Evolutionary conservation across 2,888 invertebrate species (phyloP), one percentile per base, ranked within the genome.

Genomic region (Agonopterix alstromeriana): DNA sequence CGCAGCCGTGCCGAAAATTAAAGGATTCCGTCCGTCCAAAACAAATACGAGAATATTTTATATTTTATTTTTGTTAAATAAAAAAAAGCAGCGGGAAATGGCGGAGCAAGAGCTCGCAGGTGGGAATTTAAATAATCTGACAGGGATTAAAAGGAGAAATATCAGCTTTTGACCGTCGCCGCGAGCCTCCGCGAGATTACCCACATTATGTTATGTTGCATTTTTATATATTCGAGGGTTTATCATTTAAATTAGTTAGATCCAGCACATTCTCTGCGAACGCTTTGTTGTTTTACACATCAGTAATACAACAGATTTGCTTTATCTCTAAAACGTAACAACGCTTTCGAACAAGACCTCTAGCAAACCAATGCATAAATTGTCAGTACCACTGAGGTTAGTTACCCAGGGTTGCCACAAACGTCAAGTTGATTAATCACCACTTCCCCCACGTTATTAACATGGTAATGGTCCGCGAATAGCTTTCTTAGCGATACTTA

Each of bases 41-140:
- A 87, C 87, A 87, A 87, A 88, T 86, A 87, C 80, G 67, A 65
- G 77, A 73, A 81, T 84, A 85, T 85, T 86, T 86, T 85, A 85
- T 86, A 84, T 85, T 87, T 84, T 86, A 84, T 85, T 86, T 82
- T 81, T 78, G 78, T 82, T 82, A 79, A 83, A 85, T 79, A 83
- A 85, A 84, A 27, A 17, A 76, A 61, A 59, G 59, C 67, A 56
- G 55, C 58, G 72, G 67, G 72, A 75, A 76, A 77, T 67, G 74
- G 73, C 65, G 62, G 69, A 76, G 71, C 70, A 69, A 67, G 62
- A 69, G 65, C 71, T 75, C 78, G 77, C 87, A 88, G 88, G 87
- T 88, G 88, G 88, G 87, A 86, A 87, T 88, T 87, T 87, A 87
- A 88, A 88, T 87, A 88, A 88, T 87, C 87, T 86, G 87, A 85